phyloP scores from a whole-genome alignment of 2,797 vertebrate species.

The Amniataba percoides region DNA sequence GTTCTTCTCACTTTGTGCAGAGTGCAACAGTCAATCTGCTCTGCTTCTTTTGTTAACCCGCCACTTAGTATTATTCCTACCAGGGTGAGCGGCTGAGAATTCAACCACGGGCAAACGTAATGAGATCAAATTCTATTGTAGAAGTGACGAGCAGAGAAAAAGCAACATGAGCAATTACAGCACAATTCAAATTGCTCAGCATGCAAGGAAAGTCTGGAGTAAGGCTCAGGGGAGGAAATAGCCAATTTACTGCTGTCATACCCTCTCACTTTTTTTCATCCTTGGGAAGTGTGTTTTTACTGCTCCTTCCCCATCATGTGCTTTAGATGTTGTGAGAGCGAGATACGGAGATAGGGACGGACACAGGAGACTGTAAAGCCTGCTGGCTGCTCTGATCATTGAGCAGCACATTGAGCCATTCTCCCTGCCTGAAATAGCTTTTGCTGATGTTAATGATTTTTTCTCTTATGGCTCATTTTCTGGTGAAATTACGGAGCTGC shows the following conservation, averaged over 20 bases:
- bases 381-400: constrained; percentile 75
- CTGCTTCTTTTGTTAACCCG: constrained; percentile 56
- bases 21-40: constrained; percentile 32
- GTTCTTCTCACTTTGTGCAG: constrained; percentile 30
- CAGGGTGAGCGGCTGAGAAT: constrained; percentile 48
- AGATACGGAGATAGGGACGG: constrained; percentile 62
- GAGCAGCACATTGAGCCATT: constrained; percentile 78
- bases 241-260: constrained; percentile 82
- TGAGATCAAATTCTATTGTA: constrained; percentile 70
- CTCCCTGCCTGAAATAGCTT: constrained; percentile 78
- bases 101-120: constrained; percentile 67
- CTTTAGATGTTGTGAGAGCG: constrained; percentile 68
- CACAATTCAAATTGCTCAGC: constrained; percentile 74
- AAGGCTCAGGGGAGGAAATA: constrained; percentile 76
- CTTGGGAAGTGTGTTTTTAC: constrained; percentile 74
- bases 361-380: constrained; percentile 72
- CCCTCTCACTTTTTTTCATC: constrained; percentile 67
- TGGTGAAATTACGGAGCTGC: constrained; percentile 76
- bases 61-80: constrained; percentile 59
- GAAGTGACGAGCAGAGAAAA: constrained; percentile 60
- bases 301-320: constrained; percentile 65
- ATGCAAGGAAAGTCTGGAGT: constrained; percentile 61
- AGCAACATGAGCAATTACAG: constrained; percentile 77
- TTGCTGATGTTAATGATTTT: constrained; percentile 83
- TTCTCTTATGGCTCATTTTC: constrained; percentile 78